A percentile compares a stretch with the other conserved stretches of the same genome.
Conservation (phyloP, 2,113 vertebrate genomes). For the Carlito syrichta region DNA sequence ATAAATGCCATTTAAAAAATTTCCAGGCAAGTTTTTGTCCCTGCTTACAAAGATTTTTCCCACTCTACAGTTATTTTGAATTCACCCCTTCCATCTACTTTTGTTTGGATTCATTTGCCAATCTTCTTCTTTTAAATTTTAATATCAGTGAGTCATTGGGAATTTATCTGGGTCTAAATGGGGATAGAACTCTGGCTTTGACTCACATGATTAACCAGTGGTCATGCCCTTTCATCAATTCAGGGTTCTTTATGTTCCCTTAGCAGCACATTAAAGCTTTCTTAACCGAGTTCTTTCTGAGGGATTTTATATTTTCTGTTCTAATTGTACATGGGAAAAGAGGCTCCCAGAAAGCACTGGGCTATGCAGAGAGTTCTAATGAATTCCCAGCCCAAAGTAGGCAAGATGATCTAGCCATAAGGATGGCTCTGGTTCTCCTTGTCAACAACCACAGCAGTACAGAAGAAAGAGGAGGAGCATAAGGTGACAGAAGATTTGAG, state of each 20-base stretch:
- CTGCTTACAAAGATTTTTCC: neutral
- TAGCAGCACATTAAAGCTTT: neutral
- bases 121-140: neutral
- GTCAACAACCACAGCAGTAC: neutral
- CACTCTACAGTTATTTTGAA: neutral
- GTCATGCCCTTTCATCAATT: neutral
- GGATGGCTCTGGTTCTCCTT: neutral
- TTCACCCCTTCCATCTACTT: neutral
- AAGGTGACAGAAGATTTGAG: neutral
- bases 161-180: neutral
- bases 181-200: neutral
- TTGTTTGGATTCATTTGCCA: neutral
- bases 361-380: neutral
- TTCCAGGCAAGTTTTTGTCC: neutral
- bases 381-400: neutral
- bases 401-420: neutral
- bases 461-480: neutral
- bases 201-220: neutral
- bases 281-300: neutral
- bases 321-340: neutral
- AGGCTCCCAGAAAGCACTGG: neutral
- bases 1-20: neutral
- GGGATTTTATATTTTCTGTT: neutral
- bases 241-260: neutral
- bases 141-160: neutral